Evolutionary conservation across 2,113 vertebrate species (phyloP).

Genomic region (Rhinoderma darwinii): DNA sequence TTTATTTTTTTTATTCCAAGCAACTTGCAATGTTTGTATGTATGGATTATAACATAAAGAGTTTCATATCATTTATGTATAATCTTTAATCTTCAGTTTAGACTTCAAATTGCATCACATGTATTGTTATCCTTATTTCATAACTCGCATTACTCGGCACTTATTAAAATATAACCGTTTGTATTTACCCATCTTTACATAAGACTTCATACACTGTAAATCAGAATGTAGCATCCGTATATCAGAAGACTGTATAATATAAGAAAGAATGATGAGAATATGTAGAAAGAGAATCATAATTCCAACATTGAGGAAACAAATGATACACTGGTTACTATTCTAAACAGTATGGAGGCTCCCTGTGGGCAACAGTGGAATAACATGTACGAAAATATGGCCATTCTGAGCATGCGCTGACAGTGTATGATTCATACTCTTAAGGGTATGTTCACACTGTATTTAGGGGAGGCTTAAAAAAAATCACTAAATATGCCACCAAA

Average conservation of each 20-base stretch:
- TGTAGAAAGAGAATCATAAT: not conserved
- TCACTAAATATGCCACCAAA: too few relatives aligned
- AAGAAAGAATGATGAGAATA: not conserved
- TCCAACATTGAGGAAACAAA: not conserved
- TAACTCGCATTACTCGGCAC: not conserved
- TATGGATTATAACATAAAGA: not conserved
- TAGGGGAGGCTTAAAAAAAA: too few relatives aligned
- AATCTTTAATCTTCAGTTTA: too few relatives aligned
- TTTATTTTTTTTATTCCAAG: not conserved
- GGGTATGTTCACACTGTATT: too few relatives aligned
- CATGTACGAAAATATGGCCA: not conserved
- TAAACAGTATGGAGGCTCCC: conserved; percentile 25
- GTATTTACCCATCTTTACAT: not conserved
- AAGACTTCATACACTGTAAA: not conserved
- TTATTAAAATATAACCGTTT: not conserved
- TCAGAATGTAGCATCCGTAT: not conserved
- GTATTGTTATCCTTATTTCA: not conserved
- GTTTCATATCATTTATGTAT: not conserved
- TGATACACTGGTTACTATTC: not conserved
- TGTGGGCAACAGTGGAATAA: conserved; percentile 27
- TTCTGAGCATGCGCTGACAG: not conserved
- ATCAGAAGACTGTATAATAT: not conserved
- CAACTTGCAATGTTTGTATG: not conserved
- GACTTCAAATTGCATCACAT: not conserved
- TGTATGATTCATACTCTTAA: not conserved